Percentiles rank a stretch among this genome's conserved stretches.
Evolutionary conservation across 2,113 vertebrate species (phyloP).

Genomic region (Montifringilla adamsi): DNA sequence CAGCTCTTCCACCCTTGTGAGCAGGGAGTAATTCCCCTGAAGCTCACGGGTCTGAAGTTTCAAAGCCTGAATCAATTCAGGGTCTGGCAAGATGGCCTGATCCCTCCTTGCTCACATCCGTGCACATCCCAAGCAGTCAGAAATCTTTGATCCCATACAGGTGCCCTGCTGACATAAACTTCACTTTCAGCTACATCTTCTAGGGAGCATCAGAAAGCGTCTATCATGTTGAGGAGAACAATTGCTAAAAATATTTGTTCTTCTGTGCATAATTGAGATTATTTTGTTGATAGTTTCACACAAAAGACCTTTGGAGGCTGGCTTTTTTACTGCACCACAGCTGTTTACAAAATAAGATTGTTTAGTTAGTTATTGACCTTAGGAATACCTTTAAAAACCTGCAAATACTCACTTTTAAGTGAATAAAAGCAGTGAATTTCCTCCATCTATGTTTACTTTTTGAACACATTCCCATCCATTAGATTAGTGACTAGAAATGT

Average conservation of each 20-base stretch:
- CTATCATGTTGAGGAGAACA: not conserved
- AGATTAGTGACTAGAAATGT: not conserved
- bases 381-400: slow-evolving; percentile 9
- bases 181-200: not conserved
- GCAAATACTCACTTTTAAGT: not conserved
- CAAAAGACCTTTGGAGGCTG: not conserved
- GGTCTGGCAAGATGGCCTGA: not conserved
- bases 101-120: not conserved
- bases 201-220: not conserved
- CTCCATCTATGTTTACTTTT: slow-evolving; percentile 19
- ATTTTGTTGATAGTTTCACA: not conserved
- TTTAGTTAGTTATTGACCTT: not conserved
- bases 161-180: not conserved
- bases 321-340: not conserved
- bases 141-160: not conserved
- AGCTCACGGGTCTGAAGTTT: not conserved
- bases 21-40: not conserved
- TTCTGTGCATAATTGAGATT: not conserved
- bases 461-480: slow-evolving; percentile 9
- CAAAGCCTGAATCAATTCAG: not conserved
- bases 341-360: slow-evolving; percentile 12
- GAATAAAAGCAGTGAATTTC: slow-evolving; percentile 4
- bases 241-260: not conserved
- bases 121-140: not conserved
- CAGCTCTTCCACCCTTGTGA: not conserved